Evolutionary conservation across 2,888 invertebrate species (phyloP), one percentile per base, ranked within the genome.

Genomic region (Leptogaster cylindrica): DNA sequence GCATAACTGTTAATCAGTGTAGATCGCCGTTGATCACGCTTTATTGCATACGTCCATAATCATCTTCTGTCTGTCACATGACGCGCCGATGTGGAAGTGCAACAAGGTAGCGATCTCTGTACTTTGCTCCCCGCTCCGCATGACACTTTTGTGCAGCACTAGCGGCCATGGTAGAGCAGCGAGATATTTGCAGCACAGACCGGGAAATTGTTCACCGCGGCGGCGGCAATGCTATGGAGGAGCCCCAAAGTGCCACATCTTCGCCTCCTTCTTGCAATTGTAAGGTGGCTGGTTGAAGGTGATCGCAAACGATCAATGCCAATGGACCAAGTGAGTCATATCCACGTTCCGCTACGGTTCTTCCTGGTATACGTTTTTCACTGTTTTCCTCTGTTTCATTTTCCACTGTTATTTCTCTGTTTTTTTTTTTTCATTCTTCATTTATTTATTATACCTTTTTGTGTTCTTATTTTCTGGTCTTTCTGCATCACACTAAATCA

Each of bases 1-100:
- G 20, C 14, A 16, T 55, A 55, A 55, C 55, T 55, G 55, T 55
- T 55, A 55, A 55, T 55, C 55, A 55, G 39, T 55, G 36, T 55
- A 55, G 36, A 55, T 52, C 33, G 20, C 31, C 25, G 10, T n/a
- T 39, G 55, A 55, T 55, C 55, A 55, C 55, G 36, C 20, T 39
- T 55, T 55, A 55, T 36, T 55, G 23, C 55, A 55, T 36, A 55
- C 36, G 14, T 18, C 4, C 23, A 7, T 12, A n/a, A 18, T 18
- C 6, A 8, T 10, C 12, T 10, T 25, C 27, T 25, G 28, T 55
- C 12, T 55, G 16, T 41, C 16, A 41, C 18, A 16, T 16, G 6
- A n/a, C 14, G 31, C 31, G 16, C 14, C n/a, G n/a, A n/a, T 46
- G 12, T 16, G 33, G 23, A 33, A 23, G 23, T 55, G n/a, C 16